Evolutionary conservation across 2,797 vertebrate species (phyloP).

Genomic region (Sphaeramia orbicularis): DNA sequence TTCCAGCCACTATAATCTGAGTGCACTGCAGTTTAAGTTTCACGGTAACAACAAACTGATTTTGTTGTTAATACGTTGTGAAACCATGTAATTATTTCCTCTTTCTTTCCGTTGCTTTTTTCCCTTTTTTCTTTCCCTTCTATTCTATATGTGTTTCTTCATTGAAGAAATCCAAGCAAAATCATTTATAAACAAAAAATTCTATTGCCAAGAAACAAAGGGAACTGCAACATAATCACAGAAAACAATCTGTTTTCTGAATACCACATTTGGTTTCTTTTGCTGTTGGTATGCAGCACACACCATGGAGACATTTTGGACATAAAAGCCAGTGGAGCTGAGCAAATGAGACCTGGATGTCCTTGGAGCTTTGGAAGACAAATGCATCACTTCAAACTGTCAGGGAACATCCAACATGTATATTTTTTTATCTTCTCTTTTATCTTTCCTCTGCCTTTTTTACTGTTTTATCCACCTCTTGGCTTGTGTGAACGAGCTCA

Average conservation of each 20-base stretch:
- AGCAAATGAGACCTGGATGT: constrained; percentile 65
- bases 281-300: constrained; percentile 44
- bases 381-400: constrained; percentile 42
- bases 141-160: constrained; percentile 52
- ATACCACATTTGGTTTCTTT: constrained; percentile 67
- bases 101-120: too few species aligned
- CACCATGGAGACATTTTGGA: constrained; percentile 62
- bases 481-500: constrained; percentile 45
- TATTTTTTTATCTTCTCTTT: constrained; percentile 30
- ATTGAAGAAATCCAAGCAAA: constrained; percentile 50
- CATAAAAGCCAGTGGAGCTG: constrained; percentile 56
- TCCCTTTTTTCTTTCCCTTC: constrained; percentile 26
- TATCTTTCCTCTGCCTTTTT: constrained; percentile 30
- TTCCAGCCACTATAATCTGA: constrained; percentile 39
- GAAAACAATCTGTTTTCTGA: constrained; percentile 60
- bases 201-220: constrained; percentile 59
- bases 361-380: constrained; percentile 64
- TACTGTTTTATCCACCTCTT: constrained; percentile 48
- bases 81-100: constrained; percentile 52
- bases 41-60: constrained; percentile 30
- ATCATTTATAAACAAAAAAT: constrained; percentile 56
- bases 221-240: constrained; percentile 60
- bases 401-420: constrained; percentile 47
- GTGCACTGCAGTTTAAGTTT: constrained; percentile 45
- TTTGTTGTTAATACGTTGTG: constrained; percentile 53